Evolutionary conservation across 2,888 invertebrate species (phyloP), one percentile per base, ranked within the genome.

Genomic region (Diarsia rubi): DNA sequence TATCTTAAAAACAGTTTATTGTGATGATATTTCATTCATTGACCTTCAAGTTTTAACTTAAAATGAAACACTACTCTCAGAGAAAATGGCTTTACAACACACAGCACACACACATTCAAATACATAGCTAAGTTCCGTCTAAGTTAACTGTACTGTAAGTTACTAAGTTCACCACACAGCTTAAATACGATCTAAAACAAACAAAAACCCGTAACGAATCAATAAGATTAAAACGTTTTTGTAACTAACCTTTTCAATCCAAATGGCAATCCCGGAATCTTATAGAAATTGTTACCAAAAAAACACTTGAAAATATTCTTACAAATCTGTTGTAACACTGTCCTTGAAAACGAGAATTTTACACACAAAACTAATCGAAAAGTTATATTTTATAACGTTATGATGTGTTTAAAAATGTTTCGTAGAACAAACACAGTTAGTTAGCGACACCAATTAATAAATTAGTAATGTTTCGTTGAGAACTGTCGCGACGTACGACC

Each of bases 221-320:
- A 84, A 81, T 73, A 21, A 70, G 49, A 62, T 70, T 73, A 77
- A 69, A 70, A 71, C 44, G 37, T 86, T 79, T 73, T 74, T 84
- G 64, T 83, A 69, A 80, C 88, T 85, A 75, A 93, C 93, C 92
- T 91, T 88, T 86, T 86, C 86, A 88, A 85, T 89, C 88, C 86
- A 87, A 83, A 80, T 72, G 69, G 92, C 91, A 94, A 94, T 95
- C 92, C 94, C 94, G 93, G 92, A 93, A 91, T 91, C 87, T 86
- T 92, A 92, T 88, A 88, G 91, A 92, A 91, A 90, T 89, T 90
- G 88, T 90, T 86, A 85, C 88, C 88, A 84, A 88, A 90, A 90
- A 89, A 90, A 89, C 92, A 92, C 91, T 91, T 86, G 49, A 75
- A 59, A 83, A 69, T 81, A 86, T 85, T 75, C 81, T 86, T 84